Evolutionary conservation across 2,797 vertebrate genomes (phyloP).

Genomic region (Coranthus polyacanthus): DNA sequence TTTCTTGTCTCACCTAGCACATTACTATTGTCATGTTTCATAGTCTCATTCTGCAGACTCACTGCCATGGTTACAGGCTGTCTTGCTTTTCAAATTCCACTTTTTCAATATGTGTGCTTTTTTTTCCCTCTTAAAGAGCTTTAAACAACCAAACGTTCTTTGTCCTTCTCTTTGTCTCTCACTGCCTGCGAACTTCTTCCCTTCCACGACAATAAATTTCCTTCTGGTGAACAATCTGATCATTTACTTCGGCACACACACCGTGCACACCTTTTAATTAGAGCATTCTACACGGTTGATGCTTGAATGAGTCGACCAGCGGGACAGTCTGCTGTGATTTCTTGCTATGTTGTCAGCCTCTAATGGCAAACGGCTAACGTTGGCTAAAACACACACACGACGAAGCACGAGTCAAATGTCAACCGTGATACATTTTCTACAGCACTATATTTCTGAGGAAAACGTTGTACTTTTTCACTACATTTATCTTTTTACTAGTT

Average conservation of each 20-base stretch:
- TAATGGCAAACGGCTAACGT: too few relatives aligned
- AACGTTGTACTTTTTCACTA: too few relatives aligned
- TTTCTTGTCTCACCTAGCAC: constrained; percentile 13
- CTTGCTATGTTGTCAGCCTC: too few relatives aligned
- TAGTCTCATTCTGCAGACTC: constrained; percentile 30
- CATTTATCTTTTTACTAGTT: too few relatives aligned
- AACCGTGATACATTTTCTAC: too few relatives aligned
- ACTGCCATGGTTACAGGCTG: constrained; percentile 51
- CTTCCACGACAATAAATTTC: background rate
- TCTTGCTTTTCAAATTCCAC: constrained; percentile 30
- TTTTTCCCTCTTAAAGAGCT: constrained; percentile 6
- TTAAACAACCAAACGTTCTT: background rate
- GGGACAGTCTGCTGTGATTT: too few relatives aligned
- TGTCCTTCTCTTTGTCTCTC: constrained; percentile 5
- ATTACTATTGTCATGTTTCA: constrained; percentile 10
- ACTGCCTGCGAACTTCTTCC: constrained; percentile 9
- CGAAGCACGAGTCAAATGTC: too few relatives aligned
- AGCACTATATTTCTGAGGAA: too few relatives aligned
- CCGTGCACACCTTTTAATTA: constrained; percentile 3
- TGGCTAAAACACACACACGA: too few relatives aligned
- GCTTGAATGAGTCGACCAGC: too few relatives aligned
- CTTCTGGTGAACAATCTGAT: background rate
- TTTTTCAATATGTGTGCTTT: constrained; percentile 20
- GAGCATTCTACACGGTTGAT: background rate
- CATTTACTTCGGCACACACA: background rate